These are phyloP conservation scores for Apodemus agrarius DNA, from an alignment of 2,797 vertebrate species.

Conservation along the genomic window DNA sequence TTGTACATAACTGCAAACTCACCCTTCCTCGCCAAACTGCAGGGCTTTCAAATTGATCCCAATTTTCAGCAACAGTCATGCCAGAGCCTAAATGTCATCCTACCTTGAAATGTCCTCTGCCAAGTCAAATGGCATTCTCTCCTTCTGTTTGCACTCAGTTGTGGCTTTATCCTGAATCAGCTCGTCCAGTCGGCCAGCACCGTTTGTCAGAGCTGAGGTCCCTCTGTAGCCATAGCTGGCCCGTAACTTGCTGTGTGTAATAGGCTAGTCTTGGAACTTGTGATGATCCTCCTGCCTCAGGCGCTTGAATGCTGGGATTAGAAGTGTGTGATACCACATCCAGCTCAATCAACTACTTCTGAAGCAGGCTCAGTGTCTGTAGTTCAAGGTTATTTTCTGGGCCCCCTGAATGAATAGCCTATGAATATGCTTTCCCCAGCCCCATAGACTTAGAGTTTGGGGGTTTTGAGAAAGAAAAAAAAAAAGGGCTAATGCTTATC, in stretches of 20 bases:
- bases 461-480: neutral
- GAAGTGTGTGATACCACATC: neutral
- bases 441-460: neutral
- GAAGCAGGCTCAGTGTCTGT: neutral
- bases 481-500: neutral
- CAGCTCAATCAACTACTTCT: neutral
- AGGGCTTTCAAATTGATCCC: neutral
- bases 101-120: neutral
- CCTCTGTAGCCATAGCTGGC: neutral
- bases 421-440: neutral
- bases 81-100: neutral
- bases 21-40: neutral
- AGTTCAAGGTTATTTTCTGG: neutral
- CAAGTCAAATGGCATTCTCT: neutral
- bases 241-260: neutral
- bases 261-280: constrained; percentile 8
- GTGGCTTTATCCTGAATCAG: constrained; percentile 41
- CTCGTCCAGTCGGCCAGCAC: neutral
- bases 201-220: neutral
- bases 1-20: neutral
- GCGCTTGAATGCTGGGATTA: neutral
- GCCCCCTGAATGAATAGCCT: neutral
- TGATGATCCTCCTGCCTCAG: neutral
- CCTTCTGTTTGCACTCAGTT: neutral
- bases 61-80: neutral